Evolutionary conservation across 2,888 invertebrate species (phyloP), one percentile per base, ranked within the genome.

Genomic region (Zeuzera pyrina): DNA sequence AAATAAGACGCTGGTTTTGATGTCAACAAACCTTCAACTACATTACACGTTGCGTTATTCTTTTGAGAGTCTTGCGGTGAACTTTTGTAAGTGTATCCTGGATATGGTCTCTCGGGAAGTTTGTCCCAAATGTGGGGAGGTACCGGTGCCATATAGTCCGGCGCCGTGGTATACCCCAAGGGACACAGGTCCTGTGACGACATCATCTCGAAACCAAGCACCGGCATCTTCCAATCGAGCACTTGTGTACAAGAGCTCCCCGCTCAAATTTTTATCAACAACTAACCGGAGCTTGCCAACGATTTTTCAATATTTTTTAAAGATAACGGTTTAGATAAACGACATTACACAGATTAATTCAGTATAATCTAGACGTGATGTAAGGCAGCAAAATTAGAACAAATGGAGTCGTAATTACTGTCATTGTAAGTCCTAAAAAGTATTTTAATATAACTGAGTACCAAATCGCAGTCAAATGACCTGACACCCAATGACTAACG

Each of bases 191-290:
- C 76, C 54, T 77, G 74, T 29, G 74, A 59, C 42, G 65, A 46
- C 63, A 76, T 67, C 57, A 58, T 65, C 35, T 70, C 71, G 68
- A 55, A 67, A 12, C 76, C 72, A 33, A 74, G 61, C 56, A 69
- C 77, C 49, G 78, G 81, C 81, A 83, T 83, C 49, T 71, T 81
- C 62, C 61, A 46, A 44, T 43, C 38, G 53, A 47, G 50, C 50
- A 44, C 30, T 29, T 26, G 35, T 40, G 48, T 42, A 57, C 33
- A 34, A 42, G 45, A 52, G 43, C 45, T 51, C 45, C 52, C 55
- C 55, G 66, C 43, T 43, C 44, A 51, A 48, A 61, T 49, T 53
- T 49, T 57, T 55, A 57, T 53, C 52, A 49, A 50, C 47, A 45
- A 62, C 61, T 58, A 57, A 48, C 39, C 47, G 41, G 41, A 38